Evolutionary conservation across 2,888 invertebrate genomes (phyloP).

Genomic region (Leptopilina drosophilae): DNA sequence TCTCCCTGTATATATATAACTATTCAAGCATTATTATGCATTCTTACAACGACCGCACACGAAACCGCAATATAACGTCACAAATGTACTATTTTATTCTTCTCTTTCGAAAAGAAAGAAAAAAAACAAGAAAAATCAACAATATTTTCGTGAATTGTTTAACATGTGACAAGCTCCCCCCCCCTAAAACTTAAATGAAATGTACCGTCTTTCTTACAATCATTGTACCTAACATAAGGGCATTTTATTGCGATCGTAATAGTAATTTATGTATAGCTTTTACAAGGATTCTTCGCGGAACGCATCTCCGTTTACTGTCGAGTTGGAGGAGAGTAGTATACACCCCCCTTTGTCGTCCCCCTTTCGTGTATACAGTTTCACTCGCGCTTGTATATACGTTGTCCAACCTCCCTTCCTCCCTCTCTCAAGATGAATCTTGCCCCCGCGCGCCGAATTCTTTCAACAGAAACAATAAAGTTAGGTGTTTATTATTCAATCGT

Average conservation of each 20-base stretch:
- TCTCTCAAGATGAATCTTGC: too few species aligned
- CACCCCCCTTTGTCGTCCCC: too few species aligned
- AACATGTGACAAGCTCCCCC: not conserved
- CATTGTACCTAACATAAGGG: slow-evolving; percentile 31
- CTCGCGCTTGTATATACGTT: not conserved
- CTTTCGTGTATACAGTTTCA: slow-evolving; percentile 14
- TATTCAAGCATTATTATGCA: slow-evolving; percentile 2
- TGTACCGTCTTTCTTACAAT: slow-evolving; percentile 35
- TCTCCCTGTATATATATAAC: not conserved
- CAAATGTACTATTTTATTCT: not conserved
- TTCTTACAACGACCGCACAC: slow-evolving; percentile 39
- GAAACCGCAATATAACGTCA: not conserved
- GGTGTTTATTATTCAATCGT: slow-evolving; percentile 37
- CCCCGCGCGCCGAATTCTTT: slow-evolving; percentile 29
- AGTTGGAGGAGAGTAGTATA: not conserved
- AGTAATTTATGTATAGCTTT: slow-evolving; percentile 39
- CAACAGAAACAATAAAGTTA: slow-evolving; percentile 36
- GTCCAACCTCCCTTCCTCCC: too few species aligned
- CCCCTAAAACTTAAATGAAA: slow-evolving; percentile 22
- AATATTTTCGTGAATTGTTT: slow-evolving; percentile 26
- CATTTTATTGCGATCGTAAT: slow-evolving; percentile 39
- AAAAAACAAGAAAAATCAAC: not conserved
- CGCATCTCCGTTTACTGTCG: slow-evolving; percentile 28
- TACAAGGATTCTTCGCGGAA: slow-evolving; percentile 34
- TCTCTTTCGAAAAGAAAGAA: not conserved